These are phyloP conservation scores for Leptinotarsa tumamoca DNA, from an alignment of 2,888 invertebrate genomes.

Conservation along the genomic window DNA sequence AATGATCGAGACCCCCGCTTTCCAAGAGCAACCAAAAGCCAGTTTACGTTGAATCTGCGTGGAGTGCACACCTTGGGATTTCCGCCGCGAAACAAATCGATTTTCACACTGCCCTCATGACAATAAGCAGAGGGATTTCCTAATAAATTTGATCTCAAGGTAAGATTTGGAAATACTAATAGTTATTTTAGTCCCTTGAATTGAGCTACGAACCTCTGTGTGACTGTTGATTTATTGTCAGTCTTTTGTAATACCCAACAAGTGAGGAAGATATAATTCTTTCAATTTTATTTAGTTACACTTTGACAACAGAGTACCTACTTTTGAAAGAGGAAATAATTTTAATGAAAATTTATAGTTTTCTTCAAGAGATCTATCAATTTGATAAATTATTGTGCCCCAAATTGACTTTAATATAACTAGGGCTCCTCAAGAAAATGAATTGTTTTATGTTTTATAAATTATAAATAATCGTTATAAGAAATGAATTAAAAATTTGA, in stretches of 20 bases:
- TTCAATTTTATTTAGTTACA: too few species aligned
- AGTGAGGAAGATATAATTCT: not conserved
- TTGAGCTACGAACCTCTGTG: not conserved
- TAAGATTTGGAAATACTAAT: not conserved
- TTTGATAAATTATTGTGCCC: too few species aligned
- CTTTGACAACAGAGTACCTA: too few species aligned
- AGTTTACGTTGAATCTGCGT: conserved; percentile 34
- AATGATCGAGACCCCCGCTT: conserved; percentile 32
- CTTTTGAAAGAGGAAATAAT: too few species aligned
- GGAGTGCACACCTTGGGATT: conserved; percentile 26
- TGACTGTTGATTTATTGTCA: too few species aligned
- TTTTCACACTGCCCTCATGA: conserved; percentile 32
- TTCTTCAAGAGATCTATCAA: too few species aligned
- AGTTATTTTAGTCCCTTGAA: not conserved
- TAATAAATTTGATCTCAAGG: conserved; percentile 11
- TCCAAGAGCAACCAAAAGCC: conserved; percentile 35
- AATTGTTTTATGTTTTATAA: too few species aligned
- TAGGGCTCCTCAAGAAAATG: too few species aligned
- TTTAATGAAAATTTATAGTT: too few species aligned
- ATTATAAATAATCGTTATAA: too few species aligned
- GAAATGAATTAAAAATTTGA: too few species aligned
- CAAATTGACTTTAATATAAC: too few species aligned
- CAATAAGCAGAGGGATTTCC: conserved; percentile 24
- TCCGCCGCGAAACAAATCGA: conserved; percentile 20
- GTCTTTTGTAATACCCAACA: not conserved